Conservation (phyloP, 2,113 vertebrate species). For the Myiozetetes cayanensis region DNA sequence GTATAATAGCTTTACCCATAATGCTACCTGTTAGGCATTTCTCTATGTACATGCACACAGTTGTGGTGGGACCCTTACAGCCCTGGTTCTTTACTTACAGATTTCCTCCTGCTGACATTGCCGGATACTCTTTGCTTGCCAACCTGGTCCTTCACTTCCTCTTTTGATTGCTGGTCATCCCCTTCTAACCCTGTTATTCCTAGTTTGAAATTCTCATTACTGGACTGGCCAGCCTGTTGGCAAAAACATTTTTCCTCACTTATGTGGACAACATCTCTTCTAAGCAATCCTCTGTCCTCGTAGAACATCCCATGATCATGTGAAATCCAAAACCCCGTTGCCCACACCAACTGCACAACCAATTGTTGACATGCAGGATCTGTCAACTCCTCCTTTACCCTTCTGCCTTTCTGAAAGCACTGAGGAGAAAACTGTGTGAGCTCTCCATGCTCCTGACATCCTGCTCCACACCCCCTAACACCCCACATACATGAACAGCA, state of each 20-base stretch:
- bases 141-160: background rate
- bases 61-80: background rate
- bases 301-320: rapidly evolving
- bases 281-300: background rate
- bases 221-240: background rate
- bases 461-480: background rate
- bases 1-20: background rate
- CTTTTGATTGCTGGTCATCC: background rate
- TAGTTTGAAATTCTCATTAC: background rate
- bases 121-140: background rate
- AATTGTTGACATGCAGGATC: background rate
- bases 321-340: rapidly evolving
- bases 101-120: background rate
- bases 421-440: background rate
- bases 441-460: background rate
- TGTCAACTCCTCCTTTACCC: background rate
- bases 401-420: background rate
- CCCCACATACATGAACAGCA: background rate
- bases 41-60: too few species aligned
- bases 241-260: background rate
- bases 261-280: background rate
- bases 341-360: too few species aligned
- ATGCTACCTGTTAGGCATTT: background rate
- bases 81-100: background rate
- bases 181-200: background rate